Conservation (phyloP, 2,113 vertebrate species). For the Hippopotamus amphibius region DNA sequence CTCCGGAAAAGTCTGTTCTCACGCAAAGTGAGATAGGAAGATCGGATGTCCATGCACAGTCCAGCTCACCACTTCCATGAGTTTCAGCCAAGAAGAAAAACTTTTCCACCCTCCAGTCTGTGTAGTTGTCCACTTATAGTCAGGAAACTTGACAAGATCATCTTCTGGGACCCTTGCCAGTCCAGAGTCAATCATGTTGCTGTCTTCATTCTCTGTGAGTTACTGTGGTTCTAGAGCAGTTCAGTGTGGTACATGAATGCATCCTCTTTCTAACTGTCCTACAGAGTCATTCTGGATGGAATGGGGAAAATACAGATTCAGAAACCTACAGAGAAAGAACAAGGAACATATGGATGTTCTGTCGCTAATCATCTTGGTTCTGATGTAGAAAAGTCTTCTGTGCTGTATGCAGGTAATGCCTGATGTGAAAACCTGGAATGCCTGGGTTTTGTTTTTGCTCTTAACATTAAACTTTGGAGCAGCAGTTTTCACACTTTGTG, state of each 20-base stretch:
- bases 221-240: background rate
- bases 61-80: background rate
- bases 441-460: background rate
- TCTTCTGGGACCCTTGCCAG: background rate
- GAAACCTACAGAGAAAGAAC: constrained; percentile 87
- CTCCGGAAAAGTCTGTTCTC: background rate
- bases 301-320: constrained; percentile 87
- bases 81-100: background rate
- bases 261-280: constrained; percentile 21
- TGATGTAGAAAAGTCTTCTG: constrained; percentile 87
- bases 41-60: fast-evolving
- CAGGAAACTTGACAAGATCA: no score
- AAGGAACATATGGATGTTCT: constrained; percentile 90
- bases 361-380: constrained; percentile 88
- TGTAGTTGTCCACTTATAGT: background rate
- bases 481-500: background rate
- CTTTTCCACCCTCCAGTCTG: background rate
- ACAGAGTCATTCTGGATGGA: constrained; percentile 88
- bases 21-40: background rate
- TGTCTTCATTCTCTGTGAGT: background rate
- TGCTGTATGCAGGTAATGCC: constrained; percentile 89
- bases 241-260: background rate
- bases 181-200: no score
- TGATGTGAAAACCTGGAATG: fast-evolving
- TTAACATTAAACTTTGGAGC: background rate